Conservation (phyloP, 2,797 vertebrate species). For the Sebastiscus albofasciatus region DNA sequence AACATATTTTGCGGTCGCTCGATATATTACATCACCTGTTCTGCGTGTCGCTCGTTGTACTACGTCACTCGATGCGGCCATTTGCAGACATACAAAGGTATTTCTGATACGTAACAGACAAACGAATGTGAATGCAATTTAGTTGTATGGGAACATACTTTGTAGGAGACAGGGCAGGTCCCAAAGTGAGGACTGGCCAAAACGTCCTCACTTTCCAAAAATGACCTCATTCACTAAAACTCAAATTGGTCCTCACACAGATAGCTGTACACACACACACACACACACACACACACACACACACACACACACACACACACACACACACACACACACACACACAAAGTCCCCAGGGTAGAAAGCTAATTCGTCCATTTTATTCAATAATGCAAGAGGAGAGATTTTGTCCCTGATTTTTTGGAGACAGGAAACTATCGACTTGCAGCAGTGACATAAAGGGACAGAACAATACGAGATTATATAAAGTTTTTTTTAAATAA, state of each 20-base stretch:
- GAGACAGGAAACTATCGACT: slow-evolving; percentile 30
- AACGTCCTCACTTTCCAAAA: neutral
- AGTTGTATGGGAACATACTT: no score
- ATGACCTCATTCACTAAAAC: neutral
- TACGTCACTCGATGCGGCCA: no score
- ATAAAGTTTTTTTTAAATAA: slow-evolving; percentile 6
- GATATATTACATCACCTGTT: no score
- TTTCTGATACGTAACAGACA: no score
- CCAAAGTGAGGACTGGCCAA: neutral
- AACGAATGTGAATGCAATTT: no score
- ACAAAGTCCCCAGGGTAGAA: slow-evolving; percentile 13
- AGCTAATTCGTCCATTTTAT: slow-evolving; percentile 44
- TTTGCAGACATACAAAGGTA: no score
- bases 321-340: slow-evolving; percentile 15
- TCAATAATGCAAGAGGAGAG: slow-evolving; percentile 41
- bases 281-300: slow-evolving; percentile 9
- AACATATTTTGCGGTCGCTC: no score
- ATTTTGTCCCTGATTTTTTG: slow-evolving; percentile 24
- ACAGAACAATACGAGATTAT: slow-evolving; percentile 15
- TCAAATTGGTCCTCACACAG: neutral
- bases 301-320: slow-evolving; percentile 25
- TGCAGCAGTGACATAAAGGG: slow-evolving; percentile 18
- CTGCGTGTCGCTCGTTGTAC: no score
- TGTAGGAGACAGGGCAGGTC: no score
- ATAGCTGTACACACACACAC: slow-evolving; percentile 1